phyloP scores from a whole-genome alignment of 2,113 vertebrate genomes.

The Colaptes auratus region DNA sequence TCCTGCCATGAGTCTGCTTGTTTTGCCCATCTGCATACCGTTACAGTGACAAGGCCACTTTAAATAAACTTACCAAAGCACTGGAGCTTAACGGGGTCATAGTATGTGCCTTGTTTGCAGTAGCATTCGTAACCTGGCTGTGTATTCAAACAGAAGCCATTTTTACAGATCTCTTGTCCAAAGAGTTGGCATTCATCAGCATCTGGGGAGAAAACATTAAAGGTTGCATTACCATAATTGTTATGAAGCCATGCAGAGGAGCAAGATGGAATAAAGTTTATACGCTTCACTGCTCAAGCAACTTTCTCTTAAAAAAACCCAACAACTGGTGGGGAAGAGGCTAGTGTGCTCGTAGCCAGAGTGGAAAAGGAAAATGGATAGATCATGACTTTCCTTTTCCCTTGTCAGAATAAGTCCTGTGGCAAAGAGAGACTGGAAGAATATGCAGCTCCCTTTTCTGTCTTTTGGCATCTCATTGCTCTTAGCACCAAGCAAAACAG shows the following conservation, averaged over 20 bases:
- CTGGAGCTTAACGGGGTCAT: slow-evolving; percentile 88
- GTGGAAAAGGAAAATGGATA: not conserved
- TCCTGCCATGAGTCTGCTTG: not conserved
- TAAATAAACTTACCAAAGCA: slow-evolving; percentile 88
- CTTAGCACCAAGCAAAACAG: not conserved
- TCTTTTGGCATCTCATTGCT: not conserved
- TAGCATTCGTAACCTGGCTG: slow-evolving; percentile 92
- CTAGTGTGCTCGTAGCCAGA: not conserved
- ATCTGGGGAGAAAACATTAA: slow-evolving; percentile 76
- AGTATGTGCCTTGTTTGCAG: slow-evolving; percentile 93
- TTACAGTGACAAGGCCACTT: slow-evolving; percentile 5
- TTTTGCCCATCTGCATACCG: slow-evolving; percentile 40
- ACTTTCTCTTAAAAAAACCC: not conserved
- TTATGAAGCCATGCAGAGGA: not conserved
- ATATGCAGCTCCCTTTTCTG: not conserved
- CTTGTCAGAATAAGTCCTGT: not conserved
- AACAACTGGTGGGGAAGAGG: not conserved
- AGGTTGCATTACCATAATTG: not conserved
- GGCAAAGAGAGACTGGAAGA: not conserved
- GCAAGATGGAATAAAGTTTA: not conserved
- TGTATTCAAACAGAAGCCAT: slow-evolving; percentile 91
- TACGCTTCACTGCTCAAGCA: not conserved
- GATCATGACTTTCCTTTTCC: not conserved
- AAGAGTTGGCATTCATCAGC: slow-evolving; percentile 95
- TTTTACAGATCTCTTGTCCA: slow-evolving; percentile 93